A percentile compares a stretch with the other conserved stretches of the same genome.
Evolutionary conservation across 2,797 vertebrate species (phyloP).

Genomic region (Bovichtus diacanthus): DNA sequence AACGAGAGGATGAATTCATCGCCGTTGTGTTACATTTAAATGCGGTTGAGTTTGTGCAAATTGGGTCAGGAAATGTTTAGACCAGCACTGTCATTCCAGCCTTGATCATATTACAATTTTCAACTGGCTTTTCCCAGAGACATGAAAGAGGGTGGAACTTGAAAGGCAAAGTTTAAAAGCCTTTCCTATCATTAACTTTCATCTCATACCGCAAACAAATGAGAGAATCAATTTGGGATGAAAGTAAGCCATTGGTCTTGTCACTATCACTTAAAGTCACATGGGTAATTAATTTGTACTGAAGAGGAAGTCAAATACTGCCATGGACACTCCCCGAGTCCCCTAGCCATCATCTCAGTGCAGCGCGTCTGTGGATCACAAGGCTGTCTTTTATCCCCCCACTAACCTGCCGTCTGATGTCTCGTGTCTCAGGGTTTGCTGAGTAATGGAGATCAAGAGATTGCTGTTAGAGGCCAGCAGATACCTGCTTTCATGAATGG

Average conservation of each 20-base stretch:
- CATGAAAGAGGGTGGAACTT: slow-evolving; percentile 70
- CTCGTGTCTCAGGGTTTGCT: slow-evolving; percentile 62
- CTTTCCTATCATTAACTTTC: slow-evolving; percentile 60
- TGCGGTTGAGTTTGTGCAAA: slow-evolving; percentile 43
- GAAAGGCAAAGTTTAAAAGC: slow-evolving; percentile 68
- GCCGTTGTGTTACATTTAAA: slow-evolving; percentile 19
- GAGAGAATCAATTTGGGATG: slow-evolving; percentile 68
- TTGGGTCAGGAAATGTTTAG: slow-evolving; percentile 56
- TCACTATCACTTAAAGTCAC: slow-evolving; percentile 69
- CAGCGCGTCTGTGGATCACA: slow-evolving; percentile 72
- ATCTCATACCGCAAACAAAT: slow-evolving; percentile 70
- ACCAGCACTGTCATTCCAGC: slow-evolving; percentile 32
- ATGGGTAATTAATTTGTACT: slow-evolving; percentile 73
- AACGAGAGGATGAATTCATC: slow-evolving; percentile 6
- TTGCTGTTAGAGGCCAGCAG: slow-evolving; percentile 58
- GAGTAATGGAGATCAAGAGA: slow-evolving; percentile 78
- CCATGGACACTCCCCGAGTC: slow-evolving; percentile 46
- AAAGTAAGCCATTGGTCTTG: slow-evolving; percentile 69
- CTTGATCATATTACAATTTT: slow-evolving; percentile 60
- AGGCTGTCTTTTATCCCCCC: slow-evolving; percentile 56
- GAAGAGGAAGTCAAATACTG: slow-evolving; percentile 61
- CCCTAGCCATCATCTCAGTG: slow-evolving; percentile 53
- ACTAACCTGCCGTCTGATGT: slow-evolving; percentile 67
- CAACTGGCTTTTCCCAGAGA: slow-evolving; percentile 44
- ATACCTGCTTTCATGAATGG: slow-evolving; percentile 61